These are phyloP conservation scores for Scaptomyza polygonia DNA, from an alignment of 2,888 invertebrate genomes.

Conservation along the genomic window DNA sequence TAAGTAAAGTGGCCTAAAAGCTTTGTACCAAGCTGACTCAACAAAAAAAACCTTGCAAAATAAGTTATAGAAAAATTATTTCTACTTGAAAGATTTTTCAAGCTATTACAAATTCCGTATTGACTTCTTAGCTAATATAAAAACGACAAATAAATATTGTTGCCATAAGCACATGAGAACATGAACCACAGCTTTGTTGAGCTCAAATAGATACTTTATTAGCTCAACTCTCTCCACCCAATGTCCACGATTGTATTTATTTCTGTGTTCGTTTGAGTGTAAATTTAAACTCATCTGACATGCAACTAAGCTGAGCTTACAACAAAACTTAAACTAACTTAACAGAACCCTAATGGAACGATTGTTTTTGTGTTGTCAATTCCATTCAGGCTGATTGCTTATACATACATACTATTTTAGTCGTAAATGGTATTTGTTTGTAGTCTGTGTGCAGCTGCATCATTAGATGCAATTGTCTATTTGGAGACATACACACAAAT, in stretches of 20 bases:
- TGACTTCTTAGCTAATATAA: conserved; percentile 8
- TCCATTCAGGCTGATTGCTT: conserved; percentile 22
- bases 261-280: conserved; percentile 15
- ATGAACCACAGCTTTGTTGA: neutral
- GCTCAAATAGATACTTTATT: conserved; percentile 9
- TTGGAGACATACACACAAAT: conserved; percentile 23
- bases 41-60: conserved; percentile 25
- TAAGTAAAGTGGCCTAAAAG: conserved; percentile 33
- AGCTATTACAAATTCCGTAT: neutral
- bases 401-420: neutral
- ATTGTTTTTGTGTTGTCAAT: conserved; percentile 20
- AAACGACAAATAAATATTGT: neutral
- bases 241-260: conserved; percentile 3
- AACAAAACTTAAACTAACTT: conserved; percentile 64
- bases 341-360: conserved; percentile 44
- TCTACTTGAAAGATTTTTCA: neutral
- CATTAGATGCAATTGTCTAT: conserved; percentile 20
- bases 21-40: conserved; percentile 21
- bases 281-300: conserved; percentile 42
- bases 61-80: conserved; percentile 4
- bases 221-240: neutral
- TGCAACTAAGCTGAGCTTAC: conserved; percentile 60
- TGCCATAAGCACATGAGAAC: neutral
- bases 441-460: conserved; percentile 27
- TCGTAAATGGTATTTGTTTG: conserved; percentile 6